Evolutionary conservation across 2,888 invertebrate genomes (phyloP).

Genomic region (Rhabditophanes sp.): DNA sequence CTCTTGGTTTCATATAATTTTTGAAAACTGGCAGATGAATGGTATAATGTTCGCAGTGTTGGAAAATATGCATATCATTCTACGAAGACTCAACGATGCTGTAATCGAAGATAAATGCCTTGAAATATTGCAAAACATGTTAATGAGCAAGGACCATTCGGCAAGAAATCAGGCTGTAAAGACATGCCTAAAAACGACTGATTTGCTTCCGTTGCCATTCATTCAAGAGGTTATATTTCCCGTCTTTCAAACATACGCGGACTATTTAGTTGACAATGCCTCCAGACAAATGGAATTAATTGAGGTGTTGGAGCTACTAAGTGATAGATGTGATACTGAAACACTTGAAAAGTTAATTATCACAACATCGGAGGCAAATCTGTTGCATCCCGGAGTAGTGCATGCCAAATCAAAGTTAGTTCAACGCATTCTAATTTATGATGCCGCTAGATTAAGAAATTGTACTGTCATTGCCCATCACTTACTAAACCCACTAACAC

Average conservation of each 20-base stretch:
- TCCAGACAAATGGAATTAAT: conserved; percentile 39
- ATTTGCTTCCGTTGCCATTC: conserved; percentile 27
- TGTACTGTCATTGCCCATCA: conserved; percentile 31
- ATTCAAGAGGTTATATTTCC: conserved; percentile 29
- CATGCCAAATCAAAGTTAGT: conserved; percentile 38
- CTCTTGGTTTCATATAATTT: conserved; percentile 30
- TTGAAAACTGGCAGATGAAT: conserved; percentile 23
- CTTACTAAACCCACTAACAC: conserved; percentile 32
- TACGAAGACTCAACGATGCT: conserved; percentile 35
- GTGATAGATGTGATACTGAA: conserved; percentile 32
- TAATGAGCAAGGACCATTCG: conserved; percentile 9
- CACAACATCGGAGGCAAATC: conserved; percentile 24
- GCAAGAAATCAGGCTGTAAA: too few species aligned
- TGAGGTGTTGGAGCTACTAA: conserved; percentile 25
- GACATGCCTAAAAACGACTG: too few species aligned
- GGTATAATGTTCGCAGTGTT: conserved; percentile 20
- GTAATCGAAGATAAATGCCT: conserved; percentile 28
- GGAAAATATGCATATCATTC: conserved; percentile 33
- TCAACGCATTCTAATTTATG: conserved; percentile 37
- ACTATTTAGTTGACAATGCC: conserved; percentile 34
- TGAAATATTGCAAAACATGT: not conserved
- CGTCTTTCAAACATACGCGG: conserved; percentile 22
- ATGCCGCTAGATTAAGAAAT: conserved; percentile 29
- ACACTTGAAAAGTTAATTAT: conserved; percentile 22
- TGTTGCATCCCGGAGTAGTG: conserved; percentile 37